Base-by-base conservation (phyloP, 2,797 vertebrate species). In the Gallinago solitaria region DNA sequence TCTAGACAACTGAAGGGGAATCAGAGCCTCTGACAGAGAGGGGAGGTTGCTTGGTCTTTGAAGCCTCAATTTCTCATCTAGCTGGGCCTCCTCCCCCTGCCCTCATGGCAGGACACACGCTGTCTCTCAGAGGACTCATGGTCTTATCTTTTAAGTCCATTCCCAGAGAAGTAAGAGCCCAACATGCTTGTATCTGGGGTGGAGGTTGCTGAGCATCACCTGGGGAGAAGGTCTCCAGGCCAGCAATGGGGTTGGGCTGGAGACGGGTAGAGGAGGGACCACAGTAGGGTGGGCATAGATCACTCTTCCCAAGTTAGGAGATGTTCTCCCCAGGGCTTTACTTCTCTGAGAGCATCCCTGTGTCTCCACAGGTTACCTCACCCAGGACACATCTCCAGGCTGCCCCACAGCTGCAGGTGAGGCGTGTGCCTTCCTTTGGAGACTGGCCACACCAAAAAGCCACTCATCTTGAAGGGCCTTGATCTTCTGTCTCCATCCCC, bases 71-170 rank as follows among this genome's bases (percentile, higher is more conserved):
- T 73, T 77, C 28, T 35, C 32, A 20, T 47, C 16, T 21, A 9
- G 14, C 18, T 39, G 41, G 45, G 30, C 39, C 45, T 70, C 43
- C 35, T 37, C 2, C 3, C 11, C 56, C 23, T 70, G 70, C 43
- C 54, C 10, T 11, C 0, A 3, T 25, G 32, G 47, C 10, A 73
- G 24, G 60, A 33, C 28, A 30, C 18, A 11, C 0, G 1, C 12
- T 25, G 12, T 45, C 53, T 43, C 39, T 33, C 51, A 30, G 33
- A 48, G 24, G 23, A 43, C 21, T 69, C 14, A 16, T 41, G 41
- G 16, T 41, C 41, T 41, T 41, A 41, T 41, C 41, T 41, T 41
- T 41, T 41, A 41, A 41, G 41, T 41, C 41, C 41, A 41, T 41
- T 41, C 16, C 41, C 11, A 5, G 3, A 35, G 25, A 41, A 70